Conservation (phyloP, 2,888 invertebrate genomes). For the Sericinus montela region DNA sequence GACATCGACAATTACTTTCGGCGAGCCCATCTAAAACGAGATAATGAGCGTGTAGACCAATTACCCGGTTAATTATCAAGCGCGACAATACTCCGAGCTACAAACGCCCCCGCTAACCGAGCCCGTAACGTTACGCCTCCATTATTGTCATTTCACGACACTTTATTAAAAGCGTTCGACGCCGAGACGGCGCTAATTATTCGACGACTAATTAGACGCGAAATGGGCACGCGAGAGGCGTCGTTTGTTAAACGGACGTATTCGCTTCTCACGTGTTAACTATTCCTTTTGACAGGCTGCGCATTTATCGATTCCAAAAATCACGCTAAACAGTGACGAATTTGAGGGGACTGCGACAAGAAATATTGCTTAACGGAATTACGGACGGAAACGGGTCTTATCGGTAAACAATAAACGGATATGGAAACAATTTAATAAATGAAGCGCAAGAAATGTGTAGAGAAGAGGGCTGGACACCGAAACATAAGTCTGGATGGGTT, state of each 20-base stretch:
- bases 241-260: conserved; percentile 8
- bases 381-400: too few species aligned
- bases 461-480: too few species aligned
- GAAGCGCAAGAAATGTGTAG: too few species aligned
- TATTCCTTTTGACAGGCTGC: not conserved
- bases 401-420: too few species aligned
- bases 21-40: not conserved
- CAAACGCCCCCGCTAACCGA: not conserved
- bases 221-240: conserved; percentile 14
- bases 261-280: conserved; percentile 6
- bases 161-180: conserved; percentile 16
- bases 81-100: not conserved
- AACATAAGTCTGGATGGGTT: too few species aligned
- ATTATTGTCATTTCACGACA: conserved; percentile 14
- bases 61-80: conserved; percentile 8
- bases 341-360: not conserved
- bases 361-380: too few species aligned
- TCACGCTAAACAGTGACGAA: not conserved
- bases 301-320: too few species aligned
- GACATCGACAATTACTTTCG: not conserved
- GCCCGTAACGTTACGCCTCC: conserved; percentile 11
- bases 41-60: conserved; percentile 7
- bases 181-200: conserved; percentile 15
- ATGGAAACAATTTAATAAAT: too few species aligned
- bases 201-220: conserved; percentile 17